These are phyloP conservation scores for Zoanthus sociatus DNA, from an alignment of 92 coral and sea anemone genomes.

Conservation along the genomic window DNA sequence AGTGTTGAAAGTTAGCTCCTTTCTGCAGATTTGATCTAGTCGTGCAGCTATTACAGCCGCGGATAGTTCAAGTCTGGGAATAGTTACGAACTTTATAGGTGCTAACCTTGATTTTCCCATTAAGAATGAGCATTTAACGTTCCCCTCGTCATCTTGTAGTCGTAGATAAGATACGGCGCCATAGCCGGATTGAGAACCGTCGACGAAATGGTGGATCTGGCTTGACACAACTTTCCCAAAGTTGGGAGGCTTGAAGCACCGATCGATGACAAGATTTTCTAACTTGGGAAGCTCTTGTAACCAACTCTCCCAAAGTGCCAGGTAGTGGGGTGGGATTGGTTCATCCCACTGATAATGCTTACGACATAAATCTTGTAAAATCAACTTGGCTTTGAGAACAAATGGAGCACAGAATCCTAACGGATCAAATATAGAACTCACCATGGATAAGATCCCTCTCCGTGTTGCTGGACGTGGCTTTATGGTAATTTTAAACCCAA, in stretches of 20 bases:
- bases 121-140: too few relatives aligned
- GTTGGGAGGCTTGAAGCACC: constrained; percentile 45
- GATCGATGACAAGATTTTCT: constrained; percentile 23
- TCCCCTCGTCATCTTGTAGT: too few relatives aligned
- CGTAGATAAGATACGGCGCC: neutral
- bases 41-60: constrained; percentile 46
- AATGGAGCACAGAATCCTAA: constrained; percentile 52
- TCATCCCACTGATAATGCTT: constrained; percentile 45
- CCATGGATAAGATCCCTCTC: constrained; percentile 31
- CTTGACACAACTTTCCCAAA: neutral
- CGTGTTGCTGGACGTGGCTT: constrained; percentile 38
- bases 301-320: constrained; percentile 41
- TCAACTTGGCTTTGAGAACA: constrained; percentile 39
- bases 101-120: neutral
- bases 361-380: constrained; percentile 56
- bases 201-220: neutral
- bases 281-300: constrained; percentile 25
- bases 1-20: constrained; percentile 27
- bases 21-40: constrained; percentile 37
- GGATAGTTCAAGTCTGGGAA: neutral
- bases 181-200: neutral
- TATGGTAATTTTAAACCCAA: constrained; percentile 41
- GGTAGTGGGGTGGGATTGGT: constrained; percentile 33
- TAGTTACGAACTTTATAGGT: neutral
- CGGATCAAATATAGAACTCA: constrained; percentile 48